Evolutionary conservation across 2,888 invertebrate species (phyloP), one percentile per base, ranked within the genome.

Genomic region (Morinoia aosen): DNA sequence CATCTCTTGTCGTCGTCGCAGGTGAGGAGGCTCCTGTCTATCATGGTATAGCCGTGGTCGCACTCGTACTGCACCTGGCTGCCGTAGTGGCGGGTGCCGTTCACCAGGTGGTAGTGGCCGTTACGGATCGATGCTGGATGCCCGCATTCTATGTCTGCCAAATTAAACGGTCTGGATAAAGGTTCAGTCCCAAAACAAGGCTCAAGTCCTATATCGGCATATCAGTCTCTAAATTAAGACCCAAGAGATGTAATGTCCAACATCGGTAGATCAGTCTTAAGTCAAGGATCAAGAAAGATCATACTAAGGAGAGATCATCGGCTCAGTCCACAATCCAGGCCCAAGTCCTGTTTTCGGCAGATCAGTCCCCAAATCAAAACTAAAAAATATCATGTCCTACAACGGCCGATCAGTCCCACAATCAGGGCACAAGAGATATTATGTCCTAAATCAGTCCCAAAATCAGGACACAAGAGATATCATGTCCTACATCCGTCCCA

Each of bases 1-100:
- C 99, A 99, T 95, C 99, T 98, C 97, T 99, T 99, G 97, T 99
- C 99, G 97, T 99, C 98, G 97, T 99, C 99, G 97, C 99, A 99
- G 7, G 98, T 98, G 33, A 99, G 98, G 96, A 98, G 98, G 0
- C 98, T 98, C 58, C 99, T 98, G 48, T 99, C 98, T 93, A 98
- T 98, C 98, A 99, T 98, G 97, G 98, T 98, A 97, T 98, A 98
- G 40, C 99, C 99, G 95, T 98, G 98, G 91, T 98, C 98, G 97
- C 99, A 99, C 10, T 98, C 97, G 97, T 99, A 99, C 96, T 98
- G 98, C 40, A 99, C 99, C 97, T 98, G 98, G 94, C 99, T 98
- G 88, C 98, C 97, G 97, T 99, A 99, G n/a, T 98, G 98, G 25
- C 98, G 98, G 0, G 98, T 98, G n/a, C 98, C 98, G 97, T 99